A percentile compares a stretch with the other conserved stretches of the same genome.
Conservation (phyloP, 2,888 invertebrate species). For the Melieria omissa region DNA sequence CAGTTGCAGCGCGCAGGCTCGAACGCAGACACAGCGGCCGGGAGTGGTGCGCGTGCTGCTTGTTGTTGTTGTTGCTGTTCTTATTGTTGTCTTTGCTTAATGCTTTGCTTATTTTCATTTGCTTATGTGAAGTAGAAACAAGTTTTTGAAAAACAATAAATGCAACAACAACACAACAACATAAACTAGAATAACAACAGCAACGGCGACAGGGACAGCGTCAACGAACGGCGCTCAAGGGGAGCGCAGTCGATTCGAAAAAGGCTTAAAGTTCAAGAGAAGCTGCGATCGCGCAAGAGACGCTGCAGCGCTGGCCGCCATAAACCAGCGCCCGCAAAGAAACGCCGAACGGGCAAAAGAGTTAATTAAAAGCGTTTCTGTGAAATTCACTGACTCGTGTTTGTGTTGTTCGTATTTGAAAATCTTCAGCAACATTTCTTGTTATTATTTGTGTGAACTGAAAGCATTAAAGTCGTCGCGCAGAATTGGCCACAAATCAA, state of each 20-base stretch:
- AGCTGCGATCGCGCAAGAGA: slow-evolving; percentile 6
- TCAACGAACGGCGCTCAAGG: too few species aligned
- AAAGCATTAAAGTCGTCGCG: too few species aligned
- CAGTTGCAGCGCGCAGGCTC: not conserved
- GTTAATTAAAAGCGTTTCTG: too few species aligned
- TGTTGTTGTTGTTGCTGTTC: slow-evolving; percentile 25
- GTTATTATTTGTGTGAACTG: too few species aligned
- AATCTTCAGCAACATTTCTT: too few species aligned
- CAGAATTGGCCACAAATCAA: too few species aligned
- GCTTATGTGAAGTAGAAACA: slow-evolving; percentile 54
- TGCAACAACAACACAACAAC: slow-evolving; percentile 32
- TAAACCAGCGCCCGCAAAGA: slow-evolving; percentile 29
- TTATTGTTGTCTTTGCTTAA: slow-evolving; percentile 33
- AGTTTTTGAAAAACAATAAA: slow-evolving; percentile 50
- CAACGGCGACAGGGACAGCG: slow-evolving; percentile 3
- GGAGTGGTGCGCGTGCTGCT: not conserved
- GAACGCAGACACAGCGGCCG: too few species aligned
- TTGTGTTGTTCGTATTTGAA: too few species aligned
- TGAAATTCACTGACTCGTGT: too few species aligned
- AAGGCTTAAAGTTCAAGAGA: slow-evolving; percentile 32
- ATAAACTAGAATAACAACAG: slow-evolving; percentile 15
- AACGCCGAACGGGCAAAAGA: too few species aligned
- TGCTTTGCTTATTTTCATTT: slow-evolving; percentile 52
- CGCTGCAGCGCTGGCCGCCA: slow-evolving; percentile 1
- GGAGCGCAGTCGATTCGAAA: slow-evolving; percentile 4